Conservation (phyloP, 2,888 invertebrate species). For the Carabus problematicus region DNA sequence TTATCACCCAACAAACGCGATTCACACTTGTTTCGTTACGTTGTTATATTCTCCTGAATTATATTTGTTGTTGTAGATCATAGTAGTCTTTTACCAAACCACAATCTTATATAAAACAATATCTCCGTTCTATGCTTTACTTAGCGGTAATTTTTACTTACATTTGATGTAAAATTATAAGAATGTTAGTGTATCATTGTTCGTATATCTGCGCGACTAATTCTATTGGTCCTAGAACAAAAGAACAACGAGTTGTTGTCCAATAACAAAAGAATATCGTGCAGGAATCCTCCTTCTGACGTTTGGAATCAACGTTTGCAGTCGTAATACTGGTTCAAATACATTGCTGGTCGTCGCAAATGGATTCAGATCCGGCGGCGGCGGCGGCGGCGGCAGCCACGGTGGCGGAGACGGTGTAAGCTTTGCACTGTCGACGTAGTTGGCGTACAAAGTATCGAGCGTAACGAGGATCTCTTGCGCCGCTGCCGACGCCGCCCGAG, state of each 20-base stretch:
- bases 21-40: no score
- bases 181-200: no score
- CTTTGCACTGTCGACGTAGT: not conserved
- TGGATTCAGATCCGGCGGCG: slow-evolving; percentile 39
- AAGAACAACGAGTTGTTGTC: slow-evolving; percentile 28
- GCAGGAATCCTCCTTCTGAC: slow-evolving; percentile 5
- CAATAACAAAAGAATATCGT: slow-evolving; percentile 36
- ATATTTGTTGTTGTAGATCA: no score
- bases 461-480: slow-evolving; percentile 7
- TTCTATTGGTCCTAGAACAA: slow-evolving; percentile 30
- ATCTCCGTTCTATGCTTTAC: no score
- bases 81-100: no score
- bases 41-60: no score
- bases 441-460: slow-evolving; percentile 33
- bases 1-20: no score
- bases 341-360: slow-evolving; percentile 18
- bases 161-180: no score
- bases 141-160: no score
- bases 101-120: no score
- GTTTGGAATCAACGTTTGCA: slow-evolving; percentile 5
- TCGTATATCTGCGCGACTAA: slow-evolving; percentile 36
- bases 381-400: not conserved
- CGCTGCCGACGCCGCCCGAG: slow-evolving; percentile 44
- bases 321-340: slow-evolving; percentile 28
- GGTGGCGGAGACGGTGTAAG: no score